Evolutionary conservation across 1,140 invertebrate species (phyloP).

Genomic region (Heliconius himera): DNA sequence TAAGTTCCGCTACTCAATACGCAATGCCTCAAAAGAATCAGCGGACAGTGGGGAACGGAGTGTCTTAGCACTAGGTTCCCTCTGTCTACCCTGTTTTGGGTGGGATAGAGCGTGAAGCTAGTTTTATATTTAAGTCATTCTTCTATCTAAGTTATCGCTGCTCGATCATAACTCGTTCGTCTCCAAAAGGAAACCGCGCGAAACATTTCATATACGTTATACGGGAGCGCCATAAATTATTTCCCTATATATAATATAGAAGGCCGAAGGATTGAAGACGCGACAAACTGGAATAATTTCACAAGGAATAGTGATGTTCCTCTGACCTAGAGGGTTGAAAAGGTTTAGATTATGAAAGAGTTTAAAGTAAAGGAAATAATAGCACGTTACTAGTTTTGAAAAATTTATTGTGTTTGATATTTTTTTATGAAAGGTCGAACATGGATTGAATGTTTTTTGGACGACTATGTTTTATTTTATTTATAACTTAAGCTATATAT

Average conservation of each 20-base stretch:
- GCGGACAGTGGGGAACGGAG: no score
- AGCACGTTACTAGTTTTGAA: background rate
- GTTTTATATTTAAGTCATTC: background rate
- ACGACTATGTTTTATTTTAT: no score
- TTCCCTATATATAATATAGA: conserved; percentile 51
- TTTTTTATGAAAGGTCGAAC: background rate
- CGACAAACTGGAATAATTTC: conserved; percentile 61
- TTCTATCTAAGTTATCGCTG: background rate
- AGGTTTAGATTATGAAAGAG: background rate
- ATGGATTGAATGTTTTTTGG: no score
- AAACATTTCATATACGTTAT: conserved; percentile 46
- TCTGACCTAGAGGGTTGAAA: conserved; percentile 22
- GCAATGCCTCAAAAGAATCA: no score
- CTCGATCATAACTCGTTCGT: conserved; percentile 3
- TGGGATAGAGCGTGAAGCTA: no score
- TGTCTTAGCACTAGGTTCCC: no score
- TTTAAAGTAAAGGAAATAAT: background rate
- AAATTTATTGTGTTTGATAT: background rate
- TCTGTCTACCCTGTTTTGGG: no score
- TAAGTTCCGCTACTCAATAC: no score
- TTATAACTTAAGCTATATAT: no score
- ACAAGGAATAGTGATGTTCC: conserved; percentile 39
- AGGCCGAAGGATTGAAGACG: conserved; percentile 48
- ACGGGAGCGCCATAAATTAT: conserved; percentile 57
- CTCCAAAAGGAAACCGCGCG: conserved; percentile 46